Conservation (phyloP, 2,888 invertebrate genomes). For the Capitulum mitella region DNA sequence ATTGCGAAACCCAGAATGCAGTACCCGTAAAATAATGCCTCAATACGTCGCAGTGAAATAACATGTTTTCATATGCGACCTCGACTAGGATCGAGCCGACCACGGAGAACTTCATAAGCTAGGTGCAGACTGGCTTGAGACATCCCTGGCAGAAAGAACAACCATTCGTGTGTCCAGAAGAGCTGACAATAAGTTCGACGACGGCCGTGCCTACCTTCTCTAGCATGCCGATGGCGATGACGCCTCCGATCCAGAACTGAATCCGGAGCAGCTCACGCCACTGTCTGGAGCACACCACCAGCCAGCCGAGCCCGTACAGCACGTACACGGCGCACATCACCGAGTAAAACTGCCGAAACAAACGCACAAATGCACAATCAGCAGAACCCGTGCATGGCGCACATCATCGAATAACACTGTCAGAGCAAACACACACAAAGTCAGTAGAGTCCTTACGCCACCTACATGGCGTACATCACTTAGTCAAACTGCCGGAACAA, state of each 20-base stretch:
- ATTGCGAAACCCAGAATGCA: background rate
- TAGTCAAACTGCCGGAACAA: constrained; percentile 62
- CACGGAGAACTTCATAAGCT: background rate
- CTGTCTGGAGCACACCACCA: constrained; percentile 70
- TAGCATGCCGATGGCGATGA: constrained; percentile 76
- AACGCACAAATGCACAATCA: constrained; percentile 51
- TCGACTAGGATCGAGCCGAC: too few species aligned
- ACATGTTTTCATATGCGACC: too few species aligned
- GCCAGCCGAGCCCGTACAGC: constrained; percentile 71
- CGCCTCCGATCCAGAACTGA: constrained; percentile 93
- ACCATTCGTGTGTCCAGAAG: too few species aligned
- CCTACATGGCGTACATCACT: constrained; percentile 80
- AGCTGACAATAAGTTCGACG: too few species aligned
- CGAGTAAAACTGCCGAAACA: constrained; percentile 59
- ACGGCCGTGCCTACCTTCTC: constrained; percentile 51
- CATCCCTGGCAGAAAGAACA: too few species aligned
- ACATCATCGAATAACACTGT: constrained; percentile 68
- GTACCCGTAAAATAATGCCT: background rate
- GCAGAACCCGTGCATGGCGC: constrained; percentile 72
- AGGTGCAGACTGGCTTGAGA: background rate
- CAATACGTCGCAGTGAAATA: too few species aligned
- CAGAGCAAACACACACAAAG: background rate
- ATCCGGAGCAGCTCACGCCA: constrained; percentile 86
- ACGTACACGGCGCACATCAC: constrained; percentile 83
- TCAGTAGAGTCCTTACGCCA: constrained; percentile 60